Evolutionary conservation across 2,797 vertebrate species (phyloP), one percentile per base, ranked within the genome.

Genomic region (Astyanax mexicanus): DNA sequence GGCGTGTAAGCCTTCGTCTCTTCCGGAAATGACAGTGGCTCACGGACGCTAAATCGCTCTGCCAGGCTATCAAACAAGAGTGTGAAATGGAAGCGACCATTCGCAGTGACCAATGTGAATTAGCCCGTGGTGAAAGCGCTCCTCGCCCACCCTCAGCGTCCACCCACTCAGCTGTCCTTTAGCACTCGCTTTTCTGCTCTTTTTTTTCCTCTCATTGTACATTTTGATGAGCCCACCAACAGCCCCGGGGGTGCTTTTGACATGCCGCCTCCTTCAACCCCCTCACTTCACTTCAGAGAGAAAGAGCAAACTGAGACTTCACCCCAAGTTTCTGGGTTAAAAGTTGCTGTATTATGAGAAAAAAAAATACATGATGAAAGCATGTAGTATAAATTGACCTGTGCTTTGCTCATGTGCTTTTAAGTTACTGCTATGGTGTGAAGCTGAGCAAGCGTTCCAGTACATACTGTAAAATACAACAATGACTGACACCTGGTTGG

Each of bases 131-230:
- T 79, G 80, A 87, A n/a, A 86, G 85, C 77, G 82, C 68, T 72
- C 47, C 49, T 55, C 6, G 13, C 45, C 84, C 80, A 80, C 84
- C 83, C 71, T 77, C 83, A 82, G 75, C 75, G 80, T 80, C 75
- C 52, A 68, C 85, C 85, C 85, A 84, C 87, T 86, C 86, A 84
- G 77, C 76, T 86, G 83, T 88, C 86, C 79, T 82, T 81, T 84
- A 83, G 84, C 72, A 10, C 80, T 82, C 74, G 25, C 47, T 80
- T 23, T 84, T 84, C 72, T 78, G 76, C 74, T 77, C 1, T 23
- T 23, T 54, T 19, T 57, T 35, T 35, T 45, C 9, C n/a, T 17
- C 21, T 17, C 42, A 13, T 54, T 0, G 12, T 47, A 19, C 44
- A 35, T 49, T 78, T 68, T 49, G 58, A 69, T 74, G 35, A 66